These are phyloP conservation scores for Apotomis betuletana DNA, from an alignment of 2,888 invertebrate species.

Conservation along the genomic window DNA sequence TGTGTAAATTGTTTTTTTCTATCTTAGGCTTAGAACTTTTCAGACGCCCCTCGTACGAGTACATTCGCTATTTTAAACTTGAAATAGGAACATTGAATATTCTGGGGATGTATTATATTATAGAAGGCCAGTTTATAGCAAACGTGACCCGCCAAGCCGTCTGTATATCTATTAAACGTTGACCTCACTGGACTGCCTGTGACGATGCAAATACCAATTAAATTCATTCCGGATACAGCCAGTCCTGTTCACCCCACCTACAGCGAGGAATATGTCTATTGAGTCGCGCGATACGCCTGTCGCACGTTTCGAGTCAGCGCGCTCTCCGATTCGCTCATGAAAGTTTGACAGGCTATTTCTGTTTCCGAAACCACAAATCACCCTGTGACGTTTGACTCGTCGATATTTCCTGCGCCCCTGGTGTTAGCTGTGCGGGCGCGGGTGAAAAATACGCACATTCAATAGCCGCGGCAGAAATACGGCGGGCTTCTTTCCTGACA, in stretches of 20 bases:
- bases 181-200: not conserved
- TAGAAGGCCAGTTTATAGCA: not conserved
- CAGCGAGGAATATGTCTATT: not conserved
- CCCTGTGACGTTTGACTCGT: slow-evolving; percentile 26
- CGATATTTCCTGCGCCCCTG: slow-evolving; percentile 33
- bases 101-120: not conserved
- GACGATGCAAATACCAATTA: not conserved
- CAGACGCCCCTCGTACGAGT: too few relatives aligned
- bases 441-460: slow-evolving; percentile 31
- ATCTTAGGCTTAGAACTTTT: too few relatives aligned
- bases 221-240: not conserved
- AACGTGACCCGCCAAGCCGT: not conserved
- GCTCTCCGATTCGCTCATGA: not conserved
- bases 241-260: not conserved
- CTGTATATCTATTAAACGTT: not conserved
- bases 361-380: slow-evolving; percentile 31
- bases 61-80: not conserved
- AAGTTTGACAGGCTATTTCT: slow-evolving; percentile 21
- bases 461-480: slow-evolving; percentile 28
- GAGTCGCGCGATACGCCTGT: not conserved
- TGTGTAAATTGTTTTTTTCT: too few relatives aligned
- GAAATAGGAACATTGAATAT: not conserved
- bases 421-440: not conserved
- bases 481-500: slow-evolving; percentile 23
- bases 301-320: not conserved